phyloP scores from a whole-genome alignment of 1,140 invertebrate genomes.

The Drosophila equinoxialis region DNA sequence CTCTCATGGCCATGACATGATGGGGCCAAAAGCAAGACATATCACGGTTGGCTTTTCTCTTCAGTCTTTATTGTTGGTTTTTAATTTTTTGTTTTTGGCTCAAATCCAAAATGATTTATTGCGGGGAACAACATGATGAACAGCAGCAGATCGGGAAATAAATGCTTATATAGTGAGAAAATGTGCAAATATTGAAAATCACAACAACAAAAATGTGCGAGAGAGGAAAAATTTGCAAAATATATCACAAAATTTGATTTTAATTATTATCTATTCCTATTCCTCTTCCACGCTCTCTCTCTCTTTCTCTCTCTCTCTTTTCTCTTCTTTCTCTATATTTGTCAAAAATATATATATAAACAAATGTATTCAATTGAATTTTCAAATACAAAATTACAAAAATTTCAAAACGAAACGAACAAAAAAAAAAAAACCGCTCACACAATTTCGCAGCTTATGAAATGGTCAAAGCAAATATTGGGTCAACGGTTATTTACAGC shows the following conservation, averaged over 20 bases:
- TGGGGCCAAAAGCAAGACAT: conserved; percentile 1
- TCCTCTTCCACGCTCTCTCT: not conserved
- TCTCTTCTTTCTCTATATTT: conserved; percentile 1
- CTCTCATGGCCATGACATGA: conserved; percentile 39
- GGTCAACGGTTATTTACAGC: conserved; percentile 91
- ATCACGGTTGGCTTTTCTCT: not conserved
- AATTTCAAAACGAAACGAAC: not conserved
- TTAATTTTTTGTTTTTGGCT: conserved; percentile 39
- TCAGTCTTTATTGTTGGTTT: not conserved
- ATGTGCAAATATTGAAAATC: not conserved
- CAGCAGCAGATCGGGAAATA: conserved; percentile 16
- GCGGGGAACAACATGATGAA: conserved; percentile 11
- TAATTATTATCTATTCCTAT: conserved; percentile 2
- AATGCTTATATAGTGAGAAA: conserved; percentile 1
- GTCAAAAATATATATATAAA: not conserved
- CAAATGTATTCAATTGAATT: not conserved
- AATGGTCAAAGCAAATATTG: conserved; percentile 88
- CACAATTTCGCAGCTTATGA: conserved; percentile 90
- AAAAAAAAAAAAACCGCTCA: conserved; percentile 29
- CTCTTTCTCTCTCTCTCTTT: conserved; percentile 13
- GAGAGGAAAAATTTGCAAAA: not conserved
- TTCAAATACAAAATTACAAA: conserved; percentile 5
- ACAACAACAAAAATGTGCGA: too few species aligned
- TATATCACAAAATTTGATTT: not conserved
- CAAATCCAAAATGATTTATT: conserved; percentile 69